Evolutionary conservation across 1,140 invertebrate species (phyloP), one percentile per base, ranked within the genome.

Genomic region (Cydia pomonella): DNA sequence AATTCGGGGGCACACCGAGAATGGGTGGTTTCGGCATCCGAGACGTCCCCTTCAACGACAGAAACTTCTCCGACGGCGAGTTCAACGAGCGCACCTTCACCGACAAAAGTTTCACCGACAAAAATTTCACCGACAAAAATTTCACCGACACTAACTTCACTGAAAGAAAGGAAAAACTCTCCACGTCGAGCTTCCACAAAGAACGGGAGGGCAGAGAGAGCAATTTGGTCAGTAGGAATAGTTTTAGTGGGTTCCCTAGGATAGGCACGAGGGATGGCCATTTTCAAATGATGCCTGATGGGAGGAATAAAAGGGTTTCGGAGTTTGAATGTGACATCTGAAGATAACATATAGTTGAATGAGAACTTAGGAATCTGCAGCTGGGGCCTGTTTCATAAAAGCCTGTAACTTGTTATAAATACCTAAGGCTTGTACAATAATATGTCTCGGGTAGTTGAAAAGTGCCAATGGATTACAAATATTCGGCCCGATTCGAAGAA

Each of bases 301-400:
- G 90, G 16, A 82, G 92, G 16, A 93, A 92, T 81, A 93, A 93
- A 75, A 86, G 94, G 80, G 94, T 95, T 62, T 92, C 94, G 7
- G 94, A 95, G 87, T 95, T 95, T 77, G 94, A 95, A 88, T 95
- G 94, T 84, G 94, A 95, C 82, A 95, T 95, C 89, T 59, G 53
- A 59, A 59, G 53, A 59, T 18, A 21, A 9, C 0, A 9, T 23
- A 59, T 59, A 59, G 53, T 59, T 21, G n/a, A 59, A n/a, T 9
- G 53, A 59, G 53, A n/a, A 59, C 7, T 7, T 23, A 59, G 93
- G 47, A 72, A 21, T 76, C 18, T 75, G 41, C 41, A 44, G 41
- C 5, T n/a, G 47, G 16, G 4, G 16, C 47, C 3, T 50, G 5
- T 18, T 50, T 50, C 3, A n/a, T 50, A 1, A 50, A 50, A 38